Evolutionary conservation across 2,888 invertebrate genomes (phyloP), one percentile per base, ranked within the genome.

Genomic region (Perizoma flavofasciatum): DNA sequence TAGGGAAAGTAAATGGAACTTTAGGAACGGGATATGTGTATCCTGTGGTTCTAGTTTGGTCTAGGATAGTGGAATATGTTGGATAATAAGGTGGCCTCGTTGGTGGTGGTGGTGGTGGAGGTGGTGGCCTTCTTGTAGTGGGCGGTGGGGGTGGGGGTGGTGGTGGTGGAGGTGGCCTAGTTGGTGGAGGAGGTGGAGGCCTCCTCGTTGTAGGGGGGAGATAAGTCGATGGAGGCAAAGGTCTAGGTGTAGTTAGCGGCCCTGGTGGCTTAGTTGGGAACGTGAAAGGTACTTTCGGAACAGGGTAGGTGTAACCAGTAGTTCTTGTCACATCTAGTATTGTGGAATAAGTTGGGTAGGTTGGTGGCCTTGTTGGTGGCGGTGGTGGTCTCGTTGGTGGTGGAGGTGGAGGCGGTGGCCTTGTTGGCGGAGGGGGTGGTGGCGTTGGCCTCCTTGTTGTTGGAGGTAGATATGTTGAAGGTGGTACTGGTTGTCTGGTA

Each of bases 11-110:
- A 5, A 63, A 61, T 6, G 70, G 68, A 51, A 46, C 53, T 49
- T 59, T 67, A 1, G 82, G 79, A 4, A 71, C 71, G 4, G 81
- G 76, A 51, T 84, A 81, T 33, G 46, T 46, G 34, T 46, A 46
- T 33, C 46, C 46, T 5, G 46, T 46, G 4, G 46, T 46, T 46
- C 46, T 46, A 11, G 64, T 46, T 9, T 34, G 33, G 34, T 46
- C 46, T 46, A 46, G n/a, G 34, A 46, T 46, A 5, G 46, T 46
- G n/a, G 46, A 46, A 34, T 46, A 46, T 5, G 46, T 46, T 11
- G 46, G 46, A 8, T 46, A 46, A 0, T 33, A 33, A 4, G 46
- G 44, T 0, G 65, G 59, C 22, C 58, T 59, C 6, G 64, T 60
- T n/a, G 64, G 65, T n/a, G 68, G 64, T 6, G 56, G 68, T 6